Conservation (phyloP, 2,888 invertebrate species). For the Xestia xanthographa region DNA sequence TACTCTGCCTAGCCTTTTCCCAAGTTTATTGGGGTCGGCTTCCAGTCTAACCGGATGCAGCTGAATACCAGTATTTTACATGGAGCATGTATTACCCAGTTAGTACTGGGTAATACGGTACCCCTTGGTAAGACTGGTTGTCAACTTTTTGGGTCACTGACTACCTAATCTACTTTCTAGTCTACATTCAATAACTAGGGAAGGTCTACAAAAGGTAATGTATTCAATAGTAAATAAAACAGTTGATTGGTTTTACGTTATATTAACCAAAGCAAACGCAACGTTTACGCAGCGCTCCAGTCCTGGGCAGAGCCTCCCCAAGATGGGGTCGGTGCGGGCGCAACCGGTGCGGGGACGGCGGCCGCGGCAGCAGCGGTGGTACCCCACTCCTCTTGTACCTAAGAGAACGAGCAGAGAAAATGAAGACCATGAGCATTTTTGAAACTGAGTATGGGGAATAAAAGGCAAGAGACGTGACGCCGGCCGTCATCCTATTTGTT, state of each 20-base stretch:
- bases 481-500: neutral
- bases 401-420: constrained; percentile 40
- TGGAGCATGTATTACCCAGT: too few relatives aligned
- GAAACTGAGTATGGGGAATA: neutral
- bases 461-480: neutral
- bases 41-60: too few relatives aligned
- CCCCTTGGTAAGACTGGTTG: too few relatives aligned
- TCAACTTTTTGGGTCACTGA: too few relatives aligned
- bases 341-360: constrained; percentile 81
- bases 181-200: neutral
- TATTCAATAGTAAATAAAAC: constrained; percentile 68
- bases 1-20: too few relatives aligned
- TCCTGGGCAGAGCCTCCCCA: constrained; percentile 92
- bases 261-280: constrained; percentile 77
- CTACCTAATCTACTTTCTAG: neutral
- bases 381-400: constrained; percentile 91
- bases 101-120: too few relatives aligned
- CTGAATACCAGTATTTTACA: too few relatives aligned
- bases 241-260: constrained; percentile 72
- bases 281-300: constrained; percentile 88
- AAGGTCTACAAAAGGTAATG: constrained; percentile 10
- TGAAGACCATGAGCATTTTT: neutral
- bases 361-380: constrained; percentile 79
- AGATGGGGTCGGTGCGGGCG: constrained; percentile 87
- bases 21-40: too few relatives aligned